Conservation (phyloP, 2,113 vertebrate genomes). For the Oenanthe oenanthe region DNA sequence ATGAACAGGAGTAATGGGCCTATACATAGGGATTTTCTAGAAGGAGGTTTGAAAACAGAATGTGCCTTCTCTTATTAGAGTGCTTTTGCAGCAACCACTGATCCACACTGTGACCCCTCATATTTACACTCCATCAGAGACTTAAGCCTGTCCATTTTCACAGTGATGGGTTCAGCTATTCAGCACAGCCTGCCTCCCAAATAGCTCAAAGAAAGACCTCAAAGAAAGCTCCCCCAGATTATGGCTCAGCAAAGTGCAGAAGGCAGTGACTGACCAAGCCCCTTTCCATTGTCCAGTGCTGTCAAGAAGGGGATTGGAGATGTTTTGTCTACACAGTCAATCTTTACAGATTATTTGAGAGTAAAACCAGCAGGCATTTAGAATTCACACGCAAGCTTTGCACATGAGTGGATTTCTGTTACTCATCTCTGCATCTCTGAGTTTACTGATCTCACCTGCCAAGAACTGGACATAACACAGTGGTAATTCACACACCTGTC, state of each 20-base stretch:
- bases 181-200: neutral
- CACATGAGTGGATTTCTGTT: neutral
- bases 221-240: neutral
- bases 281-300: neutral
- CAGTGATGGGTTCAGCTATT: neutral
- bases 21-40: neutral
- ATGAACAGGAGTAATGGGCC: neutral
- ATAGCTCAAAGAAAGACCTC: neutral
- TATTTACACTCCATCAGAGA: neutral
- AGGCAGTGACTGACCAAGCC: neutral
- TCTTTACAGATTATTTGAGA: neutral
- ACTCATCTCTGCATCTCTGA: neutral
- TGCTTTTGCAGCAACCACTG: neutral
- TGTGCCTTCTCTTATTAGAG: neutral
- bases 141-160: neutral
- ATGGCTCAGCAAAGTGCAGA: neutral
- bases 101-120: neutral
- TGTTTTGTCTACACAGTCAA: neutral
- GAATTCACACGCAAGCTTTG: neutral
- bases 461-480: neutral
- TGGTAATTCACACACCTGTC: conserved; percentile 81
- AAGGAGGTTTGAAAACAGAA: neutral
- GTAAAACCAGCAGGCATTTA: neutral
- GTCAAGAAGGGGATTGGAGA: neutral
- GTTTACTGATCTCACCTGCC: neutral